Evolutionary conservation across 2,888 invertebrate genomes (phyloP).

Genomic region (Machimus atricapillus): DNA sequence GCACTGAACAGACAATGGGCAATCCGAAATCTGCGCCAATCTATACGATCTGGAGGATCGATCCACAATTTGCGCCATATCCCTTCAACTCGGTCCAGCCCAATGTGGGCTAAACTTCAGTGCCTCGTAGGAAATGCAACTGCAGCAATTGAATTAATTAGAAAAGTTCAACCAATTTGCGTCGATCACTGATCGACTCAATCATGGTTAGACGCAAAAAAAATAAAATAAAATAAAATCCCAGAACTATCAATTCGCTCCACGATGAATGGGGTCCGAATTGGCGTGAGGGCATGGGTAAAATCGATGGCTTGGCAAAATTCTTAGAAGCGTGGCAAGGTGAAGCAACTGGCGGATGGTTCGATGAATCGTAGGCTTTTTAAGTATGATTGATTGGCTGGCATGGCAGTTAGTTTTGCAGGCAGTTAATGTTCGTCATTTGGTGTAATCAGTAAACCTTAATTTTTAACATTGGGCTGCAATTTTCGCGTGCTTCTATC

Average conservation of each 20-base stretch:
- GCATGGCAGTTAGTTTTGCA: background rate
- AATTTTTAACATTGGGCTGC: background rate
- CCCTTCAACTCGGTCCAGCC: background rate
- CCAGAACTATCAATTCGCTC: background rate
- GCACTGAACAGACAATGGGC: background rate
- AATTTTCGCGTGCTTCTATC: background rate
- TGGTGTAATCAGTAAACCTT: background rate
- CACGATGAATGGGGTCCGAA: background rate
- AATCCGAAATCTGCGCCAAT: background rate
- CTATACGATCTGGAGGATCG: background rate
- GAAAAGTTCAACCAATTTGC: conserved; percentile 29
- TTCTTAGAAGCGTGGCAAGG: background rate
- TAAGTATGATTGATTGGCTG: background rate
- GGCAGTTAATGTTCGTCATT: background rate
- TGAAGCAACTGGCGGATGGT: background rate
- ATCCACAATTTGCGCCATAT: background rate
- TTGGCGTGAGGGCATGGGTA: background rate
- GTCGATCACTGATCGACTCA: conserved; percentile 31
- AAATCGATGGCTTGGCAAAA: background rate
- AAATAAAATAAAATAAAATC: too few species aligned
- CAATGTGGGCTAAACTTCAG: background rate
- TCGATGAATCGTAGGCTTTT: background rate
- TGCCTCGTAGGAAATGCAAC: conserved; percentile 9
- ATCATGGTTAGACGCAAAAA: conserved; percentile 29
- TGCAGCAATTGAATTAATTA: conserved; percentile 29